These are phyloP conservation scores for Pardosa pseudoannulata DNA, from an alignment of 2,888 invertebrate genomes.

Conservation along the genomic window DNA sequence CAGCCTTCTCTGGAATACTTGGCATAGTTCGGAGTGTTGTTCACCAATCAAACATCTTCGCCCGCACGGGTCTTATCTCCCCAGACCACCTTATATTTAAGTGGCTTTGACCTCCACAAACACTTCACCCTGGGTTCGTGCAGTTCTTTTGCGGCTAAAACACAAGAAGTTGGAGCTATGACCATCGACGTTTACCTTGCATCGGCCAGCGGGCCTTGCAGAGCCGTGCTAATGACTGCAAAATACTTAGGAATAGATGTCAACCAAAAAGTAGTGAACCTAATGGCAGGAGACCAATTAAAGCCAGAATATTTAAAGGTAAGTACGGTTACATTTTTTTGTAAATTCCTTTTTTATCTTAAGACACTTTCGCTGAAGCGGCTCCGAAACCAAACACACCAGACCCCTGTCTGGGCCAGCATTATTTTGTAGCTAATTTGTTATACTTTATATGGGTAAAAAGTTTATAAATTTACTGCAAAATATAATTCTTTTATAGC, in stretches of 20 bases:
- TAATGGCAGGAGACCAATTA: constrained; percentile 82
- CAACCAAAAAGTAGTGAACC: constrained; percentile 82
- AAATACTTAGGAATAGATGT: constrained; percentile 84
- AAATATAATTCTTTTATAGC: too few relatives aligned
- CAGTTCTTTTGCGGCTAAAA: constrained; percentile 54
- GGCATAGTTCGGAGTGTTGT: background rate
- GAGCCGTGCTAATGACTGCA: constrained; percentile 83
- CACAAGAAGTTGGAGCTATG: constrained; percentile 61
- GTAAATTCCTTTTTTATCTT: background rate
- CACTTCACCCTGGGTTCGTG: constrained; percentile 55
- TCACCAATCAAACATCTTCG: background rate
- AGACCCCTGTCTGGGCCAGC: too few relatives aligned
- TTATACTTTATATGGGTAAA: too few relatives aligned
- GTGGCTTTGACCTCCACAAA: background rate
- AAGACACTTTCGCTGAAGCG: background rate
- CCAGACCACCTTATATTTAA: background rate
- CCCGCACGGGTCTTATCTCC: background rate
- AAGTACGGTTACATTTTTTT: constrained; percentile 71
- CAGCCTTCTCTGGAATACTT: background rate
- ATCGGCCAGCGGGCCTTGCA: constrained; percentile 80
- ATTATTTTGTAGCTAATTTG: too few relatives aligned
- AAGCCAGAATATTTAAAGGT: constrained; percentile 85
- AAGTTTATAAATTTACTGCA: too few relatives aligned
- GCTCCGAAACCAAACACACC: too few relatives aligned
- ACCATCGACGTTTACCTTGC: constrained; percentile 70